phyloP scores from a whole-genome alignment of 2,888 invertebrate species.

The Apodemia zela region DNA sequence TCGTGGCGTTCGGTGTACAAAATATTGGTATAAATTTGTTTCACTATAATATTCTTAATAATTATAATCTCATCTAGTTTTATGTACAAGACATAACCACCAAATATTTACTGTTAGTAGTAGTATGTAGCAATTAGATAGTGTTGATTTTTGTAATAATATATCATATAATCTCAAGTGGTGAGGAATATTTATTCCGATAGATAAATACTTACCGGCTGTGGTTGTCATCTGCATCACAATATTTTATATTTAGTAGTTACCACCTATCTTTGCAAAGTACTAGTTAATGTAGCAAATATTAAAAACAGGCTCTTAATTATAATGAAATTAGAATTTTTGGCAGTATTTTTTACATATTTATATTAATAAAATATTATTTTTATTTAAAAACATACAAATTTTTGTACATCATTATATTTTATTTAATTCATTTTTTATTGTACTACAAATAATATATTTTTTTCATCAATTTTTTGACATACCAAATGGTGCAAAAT shows the following conservation, averaged over 20 bases:
- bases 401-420: neutral
- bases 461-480: conserved; percentile 6
- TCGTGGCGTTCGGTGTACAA: conserved; percentile 26
- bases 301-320: conserved; percentile 9
- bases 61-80: conserved; percentile 69
- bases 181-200: conserved; percentile 28
- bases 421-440: neutral
- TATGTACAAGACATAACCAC: conserved; percentile 72
- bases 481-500: conserved; percentile 12
- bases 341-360: conserved; percentile 11
- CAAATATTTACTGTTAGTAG: conserved; percentile 56
- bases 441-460: neutral
- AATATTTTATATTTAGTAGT: conserved; percentile 35
- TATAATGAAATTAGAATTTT: neutral
- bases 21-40: conserved; percentile 21
- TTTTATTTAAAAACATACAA: too few relatives aligned
- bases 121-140: conserved; percentile 24
- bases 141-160: conserved; percentile 32
- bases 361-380: neutral
- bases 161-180: conserved; percentile 24
- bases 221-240: conserved; percentile 65
- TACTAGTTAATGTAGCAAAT: conserved; percentile 11
- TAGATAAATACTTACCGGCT: conserved; percentile 42
- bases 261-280: conserved; percentile 4
- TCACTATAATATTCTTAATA: conserved; percentile 36